A percentile compares a stretch with the other conserved stretches of the same genome.
These are phyloP conservation scores for Patella depressa DNA, from an alignment of 2,888 invertebrate genomes.

Conservation along the genomic window DNA sequence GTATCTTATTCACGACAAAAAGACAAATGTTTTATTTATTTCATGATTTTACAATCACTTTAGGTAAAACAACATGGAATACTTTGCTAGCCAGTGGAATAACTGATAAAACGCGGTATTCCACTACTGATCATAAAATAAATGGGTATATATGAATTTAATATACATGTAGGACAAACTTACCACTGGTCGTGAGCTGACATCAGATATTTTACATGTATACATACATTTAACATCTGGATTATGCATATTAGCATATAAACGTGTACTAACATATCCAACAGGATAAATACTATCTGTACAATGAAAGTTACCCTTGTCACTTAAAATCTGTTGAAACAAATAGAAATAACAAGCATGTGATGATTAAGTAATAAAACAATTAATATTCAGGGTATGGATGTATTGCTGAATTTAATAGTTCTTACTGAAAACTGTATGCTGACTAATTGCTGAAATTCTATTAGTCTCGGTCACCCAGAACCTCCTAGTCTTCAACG, in stretches of 20 bases:
- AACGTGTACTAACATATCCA: constrained; percentile 83
- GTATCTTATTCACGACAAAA: too few species aligned
- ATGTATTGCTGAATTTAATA: neutral
- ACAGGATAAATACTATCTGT: constrained; percentile 83
- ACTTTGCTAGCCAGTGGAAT: too few species aligned
- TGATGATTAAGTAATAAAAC: too few species aligned
- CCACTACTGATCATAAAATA: too few species aligned
- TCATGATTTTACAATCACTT: too few species aligned
- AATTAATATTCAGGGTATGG: neutral
- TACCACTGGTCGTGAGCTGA: constrained; percentile 79
- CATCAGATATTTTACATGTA: constrained; percentile 85
- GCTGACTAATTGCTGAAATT: too few species aligned
- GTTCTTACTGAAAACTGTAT: neutral
- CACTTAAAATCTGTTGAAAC: constrained; percentile 75
- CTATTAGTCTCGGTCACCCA: too few species aligned
- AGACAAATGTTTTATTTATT: too few species aligned
- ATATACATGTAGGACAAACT: constrained; percentile 31
- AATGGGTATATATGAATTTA: too few species aligned
- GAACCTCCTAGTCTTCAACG: too few species aligned
- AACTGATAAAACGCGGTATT: too few species aligned
- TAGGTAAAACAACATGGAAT: too few species aligned
- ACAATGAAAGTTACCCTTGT: constrained; percentile 80
- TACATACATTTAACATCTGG: constrained; percentile 81
- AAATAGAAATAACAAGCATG: neutral
- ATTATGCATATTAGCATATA: constrained; percentile 81